Evolutionary conservation across 2,888 invertebrate species (phyloP).

Genomic region (Chrysolina oricalcia): DNA sequence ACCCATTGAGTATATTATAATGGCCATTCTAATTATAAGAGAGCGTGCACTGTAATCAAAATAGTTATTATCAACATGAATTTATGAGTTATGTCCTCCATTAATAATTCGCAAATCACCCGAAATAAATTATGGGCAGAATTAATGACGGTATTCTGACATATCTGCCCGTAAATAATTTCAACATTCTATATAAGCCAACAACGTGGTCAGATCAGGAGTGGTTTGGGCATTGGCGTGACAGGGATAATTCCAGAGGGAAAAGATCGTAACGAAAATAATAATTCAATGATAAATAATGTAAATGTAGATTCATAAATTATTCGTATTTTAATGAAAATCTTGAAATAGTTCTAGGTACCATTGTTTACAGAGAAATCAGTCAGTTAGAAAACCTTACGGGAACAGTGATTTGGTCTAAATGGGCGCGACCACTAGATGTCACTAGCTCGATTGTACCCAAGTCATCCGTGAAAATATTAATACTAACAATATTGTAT

Average conservation of each 20-base stretch:
- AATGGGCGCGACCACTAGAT: too few species aligned
- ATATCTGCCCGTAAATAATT: constrained; percentile 30
- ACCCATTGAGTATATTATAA: constrained; percentile 27
- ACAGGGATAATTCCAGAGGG: neutral
- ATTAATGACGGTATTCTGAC: constrained; percentile 32
- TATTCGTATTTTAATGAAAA: too few species aligned
- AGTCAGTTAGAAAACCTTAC: too few species aligned
- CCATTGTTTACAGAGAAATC: too few species aligned
- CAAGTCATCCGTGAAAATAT: too few species aligned
- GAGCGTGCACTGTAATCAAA: constrained; percentile 22
- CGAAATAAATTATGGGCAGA: constrained; percentile 26
- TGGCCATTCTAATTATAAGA: constrained; percentile 33
- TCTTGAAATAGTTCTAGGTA: too few species aligned
- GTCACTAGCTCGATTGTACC: too few species aligned
- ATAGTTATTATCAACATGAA: constrained; percentile 33
- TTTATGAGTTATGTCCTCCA: constrained; percentile 24
- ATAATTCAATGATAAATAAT: neutral
- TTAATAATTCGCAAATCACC: constrained; percentile 28
- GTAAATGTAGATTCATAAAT: too few species aligned
- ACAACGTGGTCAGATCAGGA: constrained; percentile 18
- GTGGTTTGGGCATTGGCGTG: constrained; percentile 1
- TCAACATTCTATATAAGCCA: constrained; percentile 19
- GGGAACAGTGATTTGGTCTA: too few species aligned
- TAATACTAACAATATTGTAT: too few species aligned
- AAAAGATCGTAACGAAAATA: neutral